Evolutionary conservation across 2,888 invertebrate genomes (phyloP), one percentile per base, ranked within the genome.

Genomic region (Criorhina ranunculi): DNA sequence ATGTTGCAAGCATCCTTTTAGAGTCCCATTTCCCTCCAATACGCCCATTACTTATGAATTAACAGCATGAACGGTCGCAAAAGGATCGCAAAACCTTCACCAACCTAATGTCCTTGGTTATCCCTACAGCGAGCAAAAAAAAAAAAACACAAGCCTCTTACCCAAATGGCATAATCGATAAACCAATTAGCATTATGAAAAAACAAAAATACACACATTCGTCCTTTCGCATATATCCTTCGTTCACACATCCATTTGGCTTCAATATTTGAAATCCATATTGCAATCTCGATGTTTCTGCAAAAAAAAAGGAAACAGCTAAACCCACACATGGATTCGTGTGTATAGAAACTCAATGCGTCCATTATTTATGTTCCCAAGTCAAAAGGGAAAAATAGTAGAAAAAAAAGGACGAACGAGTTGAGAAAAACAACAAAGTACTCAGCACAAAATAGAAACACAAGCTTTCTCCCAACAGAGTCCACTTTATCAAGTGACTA

Each of bases 401-500:
- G 31, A 31, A 60, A 9, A 60, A 9, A 42, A 51, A 24, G 59
- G 17, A 72, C 37, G 19, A 33, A 44, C 8, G 15, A 19, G 5
- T n/a, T 11, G 55, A 24, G 55, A 44, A 55, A 15, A 15, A 19
- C 46, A 46, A 12, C 53, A 42, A 69, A 67, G 53, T 51, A 37
- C 51, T n/a, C 42, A 44, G 55, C 75, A 75, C 24, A 19, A 6
- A 46, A 64, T 24, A 64, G 35, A 19, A 49, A n/a, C 49, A 49
- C 35, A 24, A 69, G n/a, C n/a, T 2, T 12, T 8, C 24, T 9
- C 40, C 29, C 42, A 17, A 17, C 60, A 40, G 49, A 40, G 59
- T 76, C 66, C 59, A 67, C 51, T 76, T 59, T 76, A 76, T 60
- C 76, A 76, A 67, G 51, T 67, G 76, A 67, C 64, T 55, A 24